Conservation (phyloP, 2,113 vertebrate genomes). For the human region DNA sequence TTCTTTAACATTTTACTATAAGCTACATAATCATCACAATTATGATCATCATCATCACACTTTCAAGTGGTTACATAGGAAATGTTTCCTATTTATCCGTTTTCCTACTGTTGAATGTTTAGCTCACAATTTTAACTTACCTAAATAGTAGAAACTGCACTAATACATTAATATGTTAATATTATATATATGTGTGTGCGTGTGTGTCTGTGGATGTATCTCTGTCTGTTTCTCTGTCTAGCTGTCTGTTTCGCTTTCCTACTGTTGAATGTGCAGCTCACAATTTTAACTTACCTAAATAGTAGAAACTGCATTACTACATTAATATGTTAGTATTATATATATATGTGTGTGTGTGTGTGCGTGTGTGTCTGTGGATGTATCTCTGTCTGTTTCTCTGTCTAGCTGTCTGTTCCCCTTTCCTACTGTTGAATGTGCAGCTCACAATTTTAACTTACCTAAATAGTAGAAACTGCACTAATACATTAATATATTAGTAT, state of each 20-base stretch:
- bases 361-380: too few species aligned
- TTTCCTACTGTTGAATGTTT: constrained; percentile 3
- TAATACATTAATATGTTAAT: neutral
- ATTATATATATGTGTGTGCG: neutral
- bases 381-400: too few species aligned
- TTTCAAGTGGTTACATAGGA: constrained; percentile 32
- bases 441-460: neutral
- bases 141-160: neutral
- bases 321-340: too few species aligned
- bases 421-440: neutral
- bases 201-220: rapidly evolving
- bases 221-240: neutral
- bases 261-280: too few species aligned
- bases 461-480: neutral
- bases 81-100: neutral
- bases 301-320: too few species aligned
- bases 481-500: neutral
- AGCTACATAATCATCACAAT: constrained; percentile 33
- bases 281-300: too few species aligned
- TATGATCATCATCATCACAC: neutral
- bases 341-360: too few species aligned
- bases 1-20: constrained; percentile 11
- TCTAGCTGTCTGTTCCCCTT: neutral
- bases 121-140: neutral
- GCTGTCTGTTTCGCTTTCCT: neutral